Evolutionary conservation across 2,888 invertebrate species (phyloP).

Genomic region (Scaptomyza flava): DNA sequence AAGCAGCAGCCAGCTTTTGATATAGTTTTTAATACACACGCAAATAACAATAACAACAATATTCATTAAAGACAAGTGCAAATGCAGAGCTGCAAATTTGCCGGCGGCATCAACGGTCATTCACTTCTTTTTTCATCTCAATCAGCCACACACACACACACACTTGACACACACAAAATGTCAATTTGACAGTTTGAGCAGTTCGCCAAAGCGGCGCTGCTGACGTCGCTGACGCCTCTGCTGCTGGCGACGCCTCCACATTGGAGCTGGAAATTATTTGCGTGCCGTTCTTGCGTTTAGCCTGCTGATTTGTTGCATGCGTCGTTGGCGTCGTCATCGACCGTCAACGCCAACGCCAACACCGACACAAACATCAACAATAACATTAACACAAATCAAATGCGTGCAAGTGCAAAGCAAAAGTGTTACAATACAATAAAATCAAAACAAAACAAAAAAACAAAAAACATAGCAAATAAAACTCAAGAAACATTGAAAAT

Average conservation of each 20-base stretch:
- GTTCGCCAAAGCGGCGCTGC: slow-evolving; percentile 27
- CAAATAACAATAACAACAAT: slow-evolving; percentile 21
- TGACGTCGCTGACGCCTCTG: slow-evolving; percentile 30
- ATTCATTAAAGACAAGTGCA: slow-evolving; percentile 49
- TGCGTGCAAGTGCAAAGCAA: slow-evolving; percentile 69
- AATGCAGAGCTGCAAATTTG: slow-evolving; percentile 46
- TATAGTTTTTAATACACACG: slow-evolving; percentile 18
- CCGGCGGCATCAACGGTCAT: slow-evolving; percentile 60
- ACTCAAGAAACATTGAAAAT: slow-evolving; percentile 23
- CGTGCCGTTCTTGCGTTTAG: slow-evolving; percentile 74
- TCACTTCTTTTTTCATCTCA: slow-evolving; percentile 32
- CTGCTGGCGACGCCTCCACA: slow-evolving; percentile 50
- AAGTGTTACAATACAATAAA: slow-evolving; percentile 58
- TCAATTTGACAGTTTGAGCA: slow-evolving; percentile 66
- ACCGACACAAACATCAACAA: slow-evolving; percentile 28
- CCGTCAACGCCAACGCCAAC: slow-evolving; percentile 54
- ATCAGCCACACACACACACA: neutral
- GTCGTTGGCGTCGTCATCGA: slow-evolving; percentile 65
- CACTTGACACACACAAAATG: slow-evolving; percentile 39
- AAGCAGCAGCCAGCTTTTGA: too few species aligned
- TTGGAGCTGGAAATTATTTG: slow-evolving; percentile 64
- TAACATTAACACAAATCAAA: slow-evolving; percentile 31
- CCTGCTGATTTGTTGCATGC: slow-evolving; percentile 78
- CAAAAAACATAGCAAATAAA: slow-evolving; percentile 20
- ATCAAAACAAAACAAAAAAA: slow-evolving; percentile 14